These are phyloP conservation scores for Eidolon dupreanum DNA, from an alignment of 2,797 vertebrate genomes.

Conservation along the genomic window DNA sequence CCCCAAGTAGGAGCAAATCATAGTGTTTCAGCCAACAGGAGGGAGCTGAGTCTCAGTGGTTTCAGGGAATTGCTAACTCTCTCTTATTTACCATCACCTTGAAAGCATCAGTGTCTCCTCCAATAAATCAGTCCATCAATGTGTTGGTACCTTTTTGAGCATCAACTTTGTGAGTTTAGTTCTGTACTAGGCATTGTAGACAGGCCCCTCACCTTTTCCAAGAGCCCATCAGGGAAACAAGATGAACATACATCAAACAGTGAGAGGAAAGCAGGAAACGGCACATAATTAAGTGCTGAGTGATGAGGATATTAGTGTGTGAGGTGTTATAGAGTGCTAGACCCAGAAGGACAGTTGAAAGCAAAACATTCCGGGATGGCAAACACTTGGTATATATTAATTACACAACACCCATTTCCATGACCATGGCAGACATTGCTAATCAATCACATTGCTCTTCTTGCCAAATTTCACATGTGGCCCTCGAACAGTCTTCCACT, in stretches of 20 bases:
- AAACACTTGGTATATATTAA: background rate
- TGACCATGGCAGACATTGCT: background rate
- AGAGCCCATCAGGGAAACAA: background rate
- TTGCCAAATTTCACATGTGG: background rate
- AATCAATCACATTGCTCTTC: background rate
- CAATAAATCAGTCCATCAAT: background rate
- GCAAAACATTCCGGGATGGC: background rate
- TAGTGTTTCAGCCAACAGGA: background rate
- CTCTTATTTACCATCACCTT: background rate
- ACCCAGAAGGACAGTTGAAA: background rate
- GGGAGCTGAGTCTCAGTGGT: background rate
- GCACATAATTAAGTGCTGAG: background rate
- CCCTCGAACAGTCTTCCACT: background rate
- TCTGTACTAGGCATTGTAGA: background rate
- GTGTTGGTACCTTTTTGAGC: background rate
- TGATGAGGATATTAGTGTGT: background rate
- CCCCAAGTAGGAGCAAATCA: background rate
- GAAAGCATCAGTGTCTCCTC: background rate
- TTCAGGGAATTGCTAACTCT: background rate
- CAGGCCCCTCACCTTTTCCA: rapidly evolving
- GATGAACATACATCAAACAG: background rate
- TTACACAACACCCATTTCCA: background rate
- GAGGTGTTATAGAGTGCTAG: background rate
- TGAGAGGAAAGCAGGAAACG: background rate
- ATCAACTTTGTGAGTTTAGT: background rate